phyloP scores from a whole-genome alignment of 2,888 invertebrate genomes.

The Agrochola litura region DNA sequence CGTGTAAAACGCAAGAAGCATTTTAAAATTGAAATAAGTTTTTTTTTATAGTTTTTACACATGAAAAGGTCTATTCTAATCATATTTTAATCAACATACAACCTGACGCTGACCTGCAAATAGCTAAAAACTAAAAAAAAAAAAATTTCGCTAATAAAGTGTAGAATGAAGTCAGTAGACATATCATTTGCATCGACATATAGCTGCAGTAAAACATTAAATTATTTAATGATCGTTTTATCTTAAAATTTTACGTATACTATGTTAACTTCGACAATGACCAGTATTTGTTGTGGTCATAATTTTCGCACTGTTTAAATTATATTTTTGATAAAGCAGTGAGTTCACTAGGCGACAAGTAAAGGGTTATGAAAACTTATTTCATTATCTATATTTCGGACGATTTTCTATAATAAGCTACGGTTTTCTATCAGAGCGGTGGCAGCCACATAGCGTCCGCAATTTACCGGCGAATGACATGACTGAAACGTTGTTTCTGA shows the following conservation, averaged over 20 bases:
- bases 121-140: too few species aligned
- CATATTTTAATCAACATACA: too few species aligned
- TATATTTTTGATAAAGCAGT: background rate
- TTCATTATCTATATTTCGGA: background rate
- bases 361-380: background rate
- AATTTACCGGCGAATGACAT: background rate
- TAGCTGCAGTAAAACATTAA: background rate
- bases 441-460: background rate
- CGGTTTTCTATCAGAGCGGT: background rate
- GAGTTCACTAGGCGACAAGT: background rate
- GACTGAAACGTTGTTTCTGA: background rate
- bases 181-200: slow-evolving; percentile 10
- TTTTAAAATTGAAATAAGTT: background rate
- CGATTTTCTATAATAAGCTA: background rate
- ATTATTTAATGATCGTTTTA: slow-evolving; percentile 2
- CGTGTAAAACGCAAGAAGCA: background rate
- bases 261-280: background rate
- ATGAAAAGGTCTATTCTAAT: too few species aligned
- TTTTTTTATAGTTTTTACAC: background rate
- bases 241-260: background rate
- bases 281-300: background rate
- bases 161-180: background rate
- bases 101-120: too few species aligned
- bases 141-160: too few species aligned
- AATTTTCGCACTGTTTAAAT: background rate